Percentiles rank a stretch among this genome's conserved stretches.
Conservation (phyloP, 2,113 vertebrate species). For the Neodon shergylaensis region DNA sequence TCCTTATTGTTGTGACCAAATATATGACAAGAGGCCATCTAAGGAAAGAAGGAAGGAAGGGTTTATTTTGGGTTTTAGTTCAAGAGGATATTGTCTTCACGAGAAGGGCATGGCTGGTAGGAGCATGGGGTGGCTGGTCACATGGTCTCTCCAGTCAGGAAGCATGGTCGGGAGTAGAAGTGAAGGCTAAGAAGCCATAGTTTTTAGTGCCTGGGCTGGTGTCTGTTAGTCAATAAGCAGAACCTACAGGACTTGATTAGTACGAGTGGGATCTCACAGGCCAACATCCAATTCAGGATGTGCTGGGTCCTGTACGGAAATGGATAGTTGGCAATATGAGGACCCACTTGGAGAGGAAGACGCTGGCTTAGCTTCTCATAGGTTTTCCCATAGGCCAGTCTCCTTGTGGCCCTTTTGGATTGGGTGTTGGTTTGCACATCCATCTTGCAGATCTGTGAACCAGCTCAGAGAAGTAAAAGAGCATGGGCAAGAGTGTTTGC, state of each 20-base stretch:
- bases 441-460: conserved; percentile 1
- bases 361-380: neutral
- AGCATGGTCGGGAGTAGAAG: neutral
- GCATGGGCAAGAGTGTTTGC: too few relatives aligned
- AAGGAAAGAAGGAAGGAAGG: neutral
- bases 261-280: neutral
- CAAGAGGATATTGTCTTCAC: neutral
- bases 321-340: neutral
- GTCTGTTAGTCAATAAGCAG: neutral
- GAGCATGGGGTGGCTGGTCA: neutral
- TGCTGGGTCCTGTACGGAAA: neutral
- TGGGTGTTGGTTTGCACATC: neutral
- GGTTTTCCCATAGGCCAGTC: neutral
- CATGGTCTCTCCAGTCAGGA: neutral
- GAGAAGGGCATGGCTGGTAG: neutral
- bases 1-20: neutral
- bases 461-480: neutral
- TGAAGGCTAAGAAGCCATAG: neutral
- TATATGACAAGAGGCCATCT: neutral
- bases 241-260: neutral
- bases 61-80: neutral
- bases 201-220: neutral
- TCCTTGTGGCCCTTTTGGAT: neutral
- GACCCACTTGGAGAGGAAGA: neutral
- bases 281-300: neutral